Evolutionary conservation across 1,140 invertebrate species (phyloP), one percentile per base, ranked within the genome.

Genomic region (Aphidius gifuensis): DNA sequence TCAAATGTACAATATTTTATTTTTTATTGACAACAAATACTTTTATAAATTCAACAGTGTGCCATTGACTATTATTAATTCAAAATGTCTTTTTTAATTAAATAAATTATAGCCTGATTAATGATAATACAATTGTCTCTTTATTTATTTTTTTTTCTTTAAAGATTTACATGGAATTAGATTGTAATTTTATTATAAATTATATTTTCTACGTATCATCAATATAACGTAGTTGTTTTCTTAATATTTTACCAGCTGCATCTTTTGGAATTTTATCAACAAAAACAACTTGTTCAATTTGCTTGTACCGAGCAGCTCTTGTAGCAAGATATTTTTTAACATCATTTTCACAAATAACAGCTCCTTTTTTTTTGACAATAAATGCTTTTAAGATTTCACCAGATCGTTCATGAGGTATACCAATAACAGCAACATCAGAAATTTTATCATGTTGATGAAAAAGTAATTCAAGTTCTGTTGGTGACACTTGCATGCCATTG

Each of bases 391-490:
- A 91, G 4, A 85, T 80, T 81, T 96, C 92, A 4, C 92, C 92
- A 57, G 82, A 80, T 32, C 82, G 75, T 2, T 83, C 77, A 71
- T 94, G 86, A 0, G 89, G 85, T 16, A 92, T 81, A 2, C 92
- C 92, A 63, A 95, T 82, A 0, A 96, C 92, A 1, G 88, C 92
- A 1, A 86, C 90, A 69, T 94, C 92, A 7, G 79, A 70, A 2
- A 95, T 79, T 49, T 84, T 84, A 1, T 88, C 65, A 45, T 71
- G 44, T 48, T 45, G 50, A 43, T 62, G 64, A 63, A 76, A 66
- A 46, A 75, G 6, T 60, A 68, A 63, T 66, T 77, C 73, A n/a
- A 77, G 61, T 68, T 75, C 70, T 11, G 61, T 55, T 9, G 73
- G 69, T 42, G 67, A 59, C 47, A 83, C 83, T 71, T 84, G 83